Base-by-base conservation (phyloP, 2,888 invertebrate genomes). In the Chorisops tibialis region DNA sequence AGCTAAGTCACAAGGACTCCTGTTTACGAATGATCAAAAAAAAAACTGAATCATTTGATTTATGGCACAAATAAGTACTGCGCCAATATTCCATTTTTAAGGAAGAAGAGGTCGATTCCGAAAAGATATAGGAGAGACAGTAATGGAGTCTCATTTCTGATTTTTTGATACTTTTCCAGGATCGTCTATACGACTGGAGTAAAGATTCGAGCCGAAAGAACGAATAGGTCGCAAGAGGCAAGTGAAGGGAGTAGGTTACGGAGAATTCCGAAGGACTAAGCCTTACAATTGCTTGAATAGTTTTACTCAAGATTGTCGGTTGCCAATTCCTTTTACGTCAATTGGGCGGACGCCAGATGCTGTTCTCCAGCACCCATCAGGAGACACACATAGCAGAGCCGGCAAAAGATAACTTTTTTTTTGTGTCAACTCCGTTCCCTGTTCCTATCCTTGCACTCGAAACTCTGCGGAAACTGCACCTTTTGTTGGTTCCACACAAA, bases 271-370 rank as follows among this genome's bases (percentile, higher is more conserved):
- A 30, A 30, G 30, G 30, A 30, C n/a, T n/a, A n/a, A n/a, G n/a
- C n/a, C 30, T 30, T 30, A 30, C 30, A 9, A 30, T 30, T 30
- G 43, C 56, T 45, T 30, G 45, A 56, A 43, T 45, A 56, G 39
- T 45, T 45, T 43, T 18, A 56, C 56, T 56, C 56, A 24, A 56
- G 56, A 56, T 56, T 56, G 56, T 52, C 51, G 51, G 59, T 35
- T 66, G 67, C 67, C 66, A 67, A 67, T 62, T 64, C 62, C 64
- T 63, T 64, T 65, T 64, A 66, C 64, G 64, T 66, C 66, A 65
- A 63, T 67, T 67, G 67, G 67, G 63, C 22, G 47, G 59, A 63
- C 63, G 67, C 67, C 67, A 67, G 64, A 60, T 52, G 59, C 37
- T 45, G 39, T 41, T 22, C 38, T 14, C 47, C 35, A 18, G 38